Conservation (phyloP, 2,888 invertebrate genomes). For the Meganola albula region DNA sequence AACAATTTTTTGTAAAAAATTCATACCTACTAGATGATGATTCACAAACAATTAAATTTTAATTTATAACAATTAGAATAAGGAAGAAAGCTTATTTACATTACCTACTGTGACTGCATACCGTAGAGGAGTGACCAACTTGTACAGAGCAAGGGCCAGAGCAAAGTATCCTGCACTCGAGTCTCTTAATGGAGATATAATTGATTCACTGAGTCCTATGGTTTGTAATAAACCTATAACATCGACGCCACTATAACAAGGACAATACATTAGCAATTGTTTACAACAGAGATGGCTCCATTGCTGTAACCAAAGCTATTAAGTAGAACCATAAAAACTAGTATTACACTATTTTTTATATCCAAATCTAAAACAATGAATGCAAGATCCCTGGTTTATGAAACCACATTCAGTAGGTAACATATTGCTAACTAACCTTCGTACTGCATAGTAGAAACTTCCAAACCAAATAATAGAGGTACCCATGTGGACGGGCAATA, state of each 20-base stretch:
- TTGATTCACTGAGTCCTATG: conserved; percentile 85
- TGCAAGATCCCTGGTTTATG: too few relatives aligned
- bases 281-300: too few relatives aligned
- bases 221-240: conserved; percentile 87
- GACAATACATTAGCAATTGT: too few relatives aligned
- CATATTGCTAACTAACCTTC: conserved; percentile 84
- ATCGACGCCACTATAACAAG: conserved; percentile 91
- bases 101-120: conserved; percentile 95
- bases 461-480: conserved; percentile 95
- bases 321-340: too few relatives aligned
- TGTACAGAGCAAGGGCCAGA: conserved; percentile 94
- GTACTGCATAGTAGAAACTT: conserved; percentile 89
- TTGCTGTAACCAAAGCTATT: too few relatives aligned
- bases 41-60: too few relatives aligned
- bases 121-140: conserved; percentile 92
- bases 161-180: conserved; percentile 94
- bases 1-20: background rate
- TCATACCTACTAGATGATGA: too few relatives aligned
- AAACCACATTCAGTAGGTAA: too few relatives aligned
- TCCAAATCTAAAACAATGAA: too few relatives aligned
- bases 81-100: conserved; percentile 1
- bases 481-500: conserved; percentile 93
- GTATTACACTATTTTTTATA: too few relatives aligned
- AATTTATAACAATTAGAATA: too few relatives aligned
- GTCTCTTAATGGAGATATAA: conserved; percentile 85